Evolutionary conservation across 2,113 vertebrate species (phyloP).

Genomic region (Romanogobio albipinnatus): DNA sequence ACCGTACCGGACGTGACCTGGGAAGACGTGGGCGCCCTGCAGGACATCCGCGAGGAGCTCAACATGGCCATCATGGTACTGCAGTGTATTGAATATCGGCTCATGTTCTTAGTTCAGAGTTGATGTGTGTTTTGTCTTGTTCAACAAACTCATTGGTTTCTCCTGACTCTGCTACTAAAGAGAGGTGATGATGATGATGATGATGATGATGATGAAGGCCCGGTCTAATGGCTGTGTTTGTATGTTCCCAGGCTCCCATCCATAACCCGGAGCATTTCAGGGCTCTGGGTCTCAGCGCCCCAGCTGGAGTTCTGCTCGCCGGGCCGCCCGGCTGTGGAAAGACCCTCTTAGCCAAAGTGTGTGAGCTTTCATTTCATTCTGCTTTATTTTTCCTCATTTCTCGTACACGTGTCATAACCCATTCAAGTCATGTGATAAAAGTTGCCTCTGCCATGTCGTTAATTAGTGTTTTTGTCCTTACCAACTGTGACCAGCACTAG

Average conservation of each 20-base stretch:
- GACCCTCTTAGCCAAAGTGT: slow-evolving; percentile 93
- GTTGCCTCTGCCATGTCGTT: too few relatives aligned
- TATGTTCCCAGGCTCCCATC: slow-evolving; percentile 84
- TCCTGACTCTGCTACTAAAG: not conserved
- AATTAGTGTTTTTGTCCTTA: too few relatives aligned
- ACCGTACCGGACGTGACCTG: slow-evolving; percentile 95
- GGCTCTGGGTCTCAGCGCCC: slow-evolving; percentile 86
- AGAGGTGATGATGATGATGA: not conserved
- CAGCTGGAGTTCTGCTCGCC: slow-evolving; percentile 92
- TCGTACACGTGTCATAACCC: too few relatives aligned
- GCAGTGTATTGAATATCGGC: not conserved
- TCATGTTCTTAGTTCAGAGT: too few relatives aligned
- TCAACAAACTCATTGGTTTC: not conserved
- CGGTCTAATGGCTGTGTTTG: slow-evolving; percentile 20
- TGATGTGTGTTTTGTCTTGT: not conserved
- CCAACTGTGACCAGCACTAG: too few relatives aligned
- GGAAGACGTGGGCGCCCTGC: slow-evolving; percentile 92
- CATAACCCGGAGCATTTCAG: slow-evolving; percentile 87
- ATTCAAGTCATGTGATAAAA: too few relatives aligned
- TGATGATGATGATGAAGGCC: not conserved
- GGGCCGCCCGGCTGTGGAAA: slow-evolving; percentile 97
- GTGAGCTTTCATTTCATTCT: not conserved
- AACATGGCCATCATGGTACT: slow-evolving; percentile 96
- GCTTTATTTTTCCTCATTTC: too few relatives aligned
- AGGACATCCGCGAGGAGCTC: slow-evolving; percentile 91